phyloP scores from a whole-genome alignment of 2,113 vertebrate species.

The Willisornis vidua region DNA sequence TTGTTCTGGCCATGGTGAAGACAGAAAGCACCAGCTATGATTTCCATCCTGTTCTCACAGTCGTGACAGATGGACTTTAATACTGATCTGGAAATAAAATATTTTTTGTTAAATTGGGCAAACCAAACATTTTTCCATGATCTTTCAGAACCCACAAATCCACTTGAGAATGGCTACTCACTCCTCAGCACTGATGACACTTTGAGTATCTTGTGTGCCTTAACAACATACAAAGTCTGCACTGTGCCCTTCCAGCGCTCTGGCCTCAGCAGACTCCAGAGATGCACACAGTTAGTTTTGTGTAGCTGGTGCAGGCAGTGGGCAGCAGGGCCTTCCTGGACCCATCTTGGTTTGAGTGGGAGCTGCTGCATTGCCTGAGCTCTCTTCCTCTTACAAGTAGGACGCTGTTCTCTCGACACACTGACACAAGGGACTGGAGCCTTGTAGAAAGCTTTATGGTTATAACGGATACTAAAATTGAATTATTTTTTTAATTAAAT shows the following conservation, averaged over 20 bases:
- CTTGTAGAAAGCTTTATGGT: not conserved
- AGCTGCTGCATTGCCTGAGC: not conserved
- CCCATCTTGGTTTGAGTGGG: not conserved
- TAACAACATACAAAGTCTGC: accelerated
- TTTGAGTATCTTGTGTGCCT: not conserved
- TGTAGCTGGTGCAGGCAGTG: not conserved
- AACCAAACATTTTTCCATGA: not conserved
- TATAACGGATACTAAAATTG: not conserved
- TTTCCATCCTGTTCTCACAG: not conserved
- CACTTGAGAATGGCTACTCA: not conserved
- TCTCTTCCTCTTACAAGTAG: not conserved
- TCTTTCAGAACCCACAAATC: not conserved
- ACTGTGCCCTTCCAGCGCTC: not conserved
- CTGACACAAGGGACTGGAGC: not conserved
- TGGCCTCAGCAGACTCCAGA: not conserved
- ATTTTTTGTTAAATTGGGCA: not conserved
- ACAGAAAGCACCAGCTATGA: not conserved
- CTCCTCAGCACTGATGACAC: not conserved
- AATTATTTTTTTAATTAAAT: not conserved
- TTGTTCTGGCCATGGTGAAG: not conserved
- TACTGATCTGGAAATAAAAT: not conserved
- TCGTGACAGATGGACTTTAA: not conserved
- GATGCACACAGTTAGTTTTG: not conserved
- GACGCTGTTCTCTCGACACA: not conserved
- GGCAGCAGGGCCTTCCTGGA: not conserved